These are phyloP conservation scores for Perca flavescens DNA, from an alignment of 2,113 vertebrate species.

Conservation along the genomic window DNA sequence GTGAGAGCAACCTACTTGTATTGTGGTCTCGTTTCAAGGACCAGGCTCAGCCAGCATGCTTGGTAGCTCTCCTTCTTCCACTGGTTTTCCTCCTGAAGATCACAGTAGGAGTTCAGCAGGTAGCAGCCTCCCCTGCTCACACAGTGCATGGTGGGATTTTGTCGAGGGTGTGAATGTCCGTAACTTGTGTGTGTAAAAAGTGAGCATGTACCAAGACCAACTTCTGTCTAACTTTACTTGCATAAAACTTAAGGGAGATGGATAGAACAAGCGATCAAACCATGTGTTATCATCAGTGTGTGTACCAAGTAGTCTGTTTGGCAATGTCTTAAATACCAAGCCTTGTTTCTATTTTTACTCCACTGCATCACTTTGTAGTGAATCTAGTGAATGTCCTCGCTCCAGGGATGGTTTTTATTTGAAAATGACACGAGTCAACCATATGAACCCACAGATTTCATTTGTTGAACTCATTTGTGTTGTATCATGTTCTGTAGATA, in stretches of 20 bases:
- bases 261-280: neutral
- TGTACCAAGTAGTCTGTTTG: conserved; percentile 22
- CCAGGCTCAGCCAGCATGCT: conserved; percentile 78
- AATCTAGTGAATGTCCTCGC: conserved; percentile 59
- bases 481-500: neutral
- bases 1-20: conserved; percentile 69
- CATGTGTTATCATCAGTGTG: conserved; percentile 1
- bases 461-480: no score
- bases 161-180: neutral
- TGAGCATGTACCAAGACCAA: neutral
- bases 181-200: neutral
- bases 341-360: conserved; percentile 71
- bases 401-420: conserved; percentile 59
- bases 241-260: neutral
- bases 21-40: conserved; percentile 78
- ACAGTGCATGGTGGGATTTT: conserved; percentile 75
- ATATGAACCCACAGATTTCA: neutral
- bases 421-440: conserved; percentile 37
- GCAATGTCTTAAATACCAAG: conserved; percentile 63
- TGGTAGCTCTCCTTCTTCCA: conserved; percentile 75
- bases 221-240: neutral
- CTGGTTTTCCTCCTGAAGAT: conserved; percentile 76
- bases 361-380: conserved; percentile 59
- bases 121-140: conserved; percentile 69
- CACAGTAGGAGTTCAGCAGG: conserved; percentile 78